Evolutionary conservation across 2,797 vertebrate species (phyloP).

Genomic region (Monodelphis domestica): DNA sequence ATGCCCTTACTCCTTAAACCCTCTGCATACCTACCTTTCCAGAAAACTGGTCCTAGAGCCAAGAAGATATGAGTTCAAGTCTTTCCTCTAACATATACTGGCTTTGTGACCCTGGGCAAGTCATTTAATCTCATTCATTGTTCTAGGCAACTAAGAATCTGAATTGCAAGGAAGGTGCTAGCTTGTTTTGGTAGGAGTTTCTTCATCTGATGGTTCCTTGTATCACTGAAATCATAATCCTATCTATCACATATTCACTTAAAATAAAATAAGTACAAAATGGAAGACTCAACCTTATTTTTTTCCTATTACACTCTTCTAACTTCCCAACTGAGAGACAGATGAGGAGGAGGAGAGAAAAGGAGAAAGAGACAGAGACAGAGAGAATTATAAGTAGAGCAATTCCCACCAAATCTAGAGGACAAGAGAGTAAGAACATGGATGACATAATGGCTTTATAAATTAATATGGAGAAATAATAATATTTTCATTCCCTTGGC

Average conservation of each 20-base stretch:
- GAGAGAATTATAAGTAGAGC: too few relatives aligned
- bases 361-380: too few relatives aligned
- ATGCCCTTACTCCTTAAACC: too few relatives aligned
- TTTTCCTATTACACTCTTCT: too few relatives aligned
- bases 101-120: not conserved
- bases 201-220: not conserved
- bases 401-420: not conserved
- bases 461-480: not conserved
- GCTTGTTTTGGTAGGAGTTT: not conserved
- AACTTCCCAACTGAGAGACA: too few relatives aligned
- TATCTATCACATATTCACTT: not conserved
- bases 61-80: not conserved
- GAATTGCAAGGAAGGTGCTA: not conserved
- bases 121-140: not conserved
- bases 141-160: not conserved
- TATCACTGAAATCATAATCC: not conserved
- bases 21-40: too few relatives aligned
- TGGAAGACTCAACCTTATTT: too few relatives aligned
- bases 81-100: not conserved
- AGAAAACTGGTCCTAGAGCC: too few relatives aligned
- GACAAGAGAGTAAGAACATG: not conserved
- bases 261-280: not conserved
- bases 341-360: too few relatives aligned
- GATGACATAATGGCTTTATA: not conserved
- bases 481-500: not conserved